A percentile compares a stretch with the other conserved stretches of the same genome.
These are phyloP conservation scores for Pogonocichla stellata DNA, from an alignment of 2,113 vertebrate genomes.

Conservation along the genomic window DNA sequence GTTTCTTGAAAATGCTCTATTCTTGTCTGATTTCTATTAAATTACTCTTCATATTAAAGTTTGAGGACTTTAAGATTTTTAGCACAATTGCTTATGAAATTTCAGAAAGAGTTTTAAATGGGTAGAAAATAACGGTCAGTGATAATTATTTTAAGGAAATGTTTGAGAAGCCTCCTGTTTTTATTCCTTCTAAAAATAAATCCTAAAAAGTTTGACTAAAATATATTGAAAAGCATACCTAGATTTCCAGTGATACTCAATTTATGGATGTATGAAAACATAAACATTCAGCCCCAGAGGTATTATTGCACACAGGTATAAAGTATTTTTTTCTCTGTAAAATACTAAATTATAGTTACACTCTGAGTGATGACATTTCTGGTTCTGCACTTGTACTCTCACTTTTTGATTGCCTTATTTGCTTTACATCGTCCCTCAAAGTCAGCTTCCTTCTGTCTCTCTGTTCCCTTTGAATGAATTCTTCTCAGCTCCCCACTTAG, in stretches of 20 bases:
- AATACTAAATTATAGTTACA: not conserved
- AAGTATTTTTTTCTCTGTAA: conserved; percentile 24
- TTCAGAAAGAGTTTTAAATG: not conserved
- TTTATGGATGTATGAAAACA: not conserved
- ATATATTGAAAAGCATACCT: not conserved
- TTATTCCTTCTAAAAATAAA: not conserved
- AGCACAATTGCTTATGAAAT: not conserved
- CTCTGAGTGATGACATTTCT: not conserved
- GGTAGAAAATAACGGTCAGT: not conserved
- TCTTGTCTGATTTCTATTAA: not conserved
- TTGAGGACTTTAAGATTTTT: not conserved
- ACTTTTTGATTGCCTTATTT: not conserved
- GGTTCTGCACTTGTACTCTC: not conserved
- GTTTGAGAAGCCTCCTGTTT: not conserved
- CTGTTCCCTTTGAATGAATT: not conserved
- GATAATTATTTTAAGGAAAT: not conserved
- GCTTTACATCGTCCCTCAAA: not conserved
- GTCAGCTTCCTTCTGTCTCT: not conserved
- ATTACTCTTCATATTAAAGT: not conserved
- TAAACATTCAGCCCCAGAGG: not conserved
- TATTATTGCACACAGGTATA: not conserved
- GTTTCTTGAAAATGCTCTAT: not conserved
- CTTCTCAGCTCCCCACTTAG: not conserved
- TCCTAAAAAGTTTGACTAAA: not conserved
- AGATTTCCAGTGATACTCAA: not conserved